These are phyloP conservation scores for Aplodontia rufa DNA, from an alignment of 2,113 vertebrate species.

Conservation along the genomic window DNA sequence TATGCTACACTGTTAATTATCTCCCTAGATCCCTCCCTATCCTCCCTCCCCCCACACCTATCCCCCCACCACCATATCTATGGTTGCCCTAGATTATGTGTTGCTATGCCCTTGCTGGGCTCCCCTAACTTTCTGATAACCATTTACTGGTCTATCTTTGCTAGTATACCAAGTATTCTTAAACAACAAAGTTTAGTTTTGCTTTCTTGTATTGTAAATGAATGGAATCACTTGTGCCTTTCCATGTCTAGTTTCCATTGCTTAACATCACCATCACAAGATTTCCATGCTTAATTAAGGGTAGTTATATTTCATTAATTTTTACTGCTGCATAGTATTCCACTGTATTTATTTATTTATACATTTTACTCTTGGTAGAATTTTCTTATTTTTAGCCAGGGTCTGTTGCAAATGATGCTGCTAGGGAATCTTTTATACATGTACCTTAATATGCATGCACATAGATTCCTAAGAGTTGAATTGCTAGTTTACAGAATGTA, in stretches of 20 bases:
- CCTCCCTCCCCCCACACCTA: too few species aligned
- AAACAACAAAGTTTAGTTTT: neutral
- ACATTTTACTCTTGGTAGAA: neutral
- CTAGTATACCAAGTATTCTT: neutral
- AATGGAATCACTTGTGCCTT: neutral
- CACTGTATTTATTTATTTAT: neutral
- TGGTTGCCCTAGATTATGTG: too few species aligned
- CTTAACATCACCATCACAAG: neutral
- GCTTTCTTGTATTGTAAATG: neutral
- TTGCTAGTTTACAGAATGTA: neutral
- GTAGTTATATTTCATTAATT: neutral
- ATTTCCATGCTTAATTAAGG: neutral
- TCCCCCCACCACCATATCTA: too few species aligned
- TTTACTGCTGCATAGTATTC: neutral
- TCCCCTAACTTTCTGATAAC: too few species aligned
- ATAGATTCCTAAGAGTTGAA: neutral
- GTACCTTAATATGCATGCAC: neutral
- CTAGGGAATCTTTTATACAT: neutral
- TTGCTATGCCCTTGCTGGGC: too few species aligned
- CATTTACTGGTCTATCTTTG: neutral
- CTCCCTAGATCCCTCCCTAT: too few species aligned
- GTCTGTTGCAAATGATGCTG: neutral
- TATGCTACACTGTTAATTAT: too few species aligned
- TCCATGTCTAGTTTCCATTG: neutral
- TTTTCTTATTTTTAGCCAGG: neutral